A percentile compares a stretch with the other conserved stretches of the same genome.
Evolutionary conservation across 2,797 vertebrate species (phyloP).

Genomic region (Eospalax fontanierii): DNA sequence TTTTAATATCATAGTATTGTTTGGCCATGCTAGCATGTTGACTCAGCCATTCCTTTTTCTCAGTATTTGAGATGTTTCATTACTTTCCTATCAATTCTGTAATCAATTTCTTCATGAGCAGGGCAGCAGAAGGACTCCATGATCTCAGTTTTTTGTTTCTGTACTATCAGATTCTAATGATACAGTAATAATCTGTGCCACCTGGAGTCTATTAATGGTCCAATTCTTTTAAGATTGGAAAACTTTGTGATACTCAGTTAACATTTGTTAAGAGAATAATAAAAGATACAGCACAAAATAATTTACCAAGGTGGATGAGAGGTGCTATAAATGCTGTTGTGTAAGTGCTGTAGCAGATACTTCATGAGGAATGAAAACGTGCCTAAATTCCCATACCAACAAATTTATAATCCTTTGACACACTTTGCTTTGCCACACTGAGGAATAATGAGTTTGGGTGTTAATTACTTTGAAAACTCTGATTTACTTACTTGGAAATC

Average conservation of each 20-base stretch:
- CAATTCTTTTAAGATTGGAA: slow-evolving; percentile 14
- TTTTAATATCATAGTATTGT: slow-evolving; percentile 34
- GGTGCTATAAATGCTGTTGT: not conserved
- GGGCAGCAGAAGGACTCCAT: not conserved
- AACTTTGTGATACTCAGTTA: not conserved
- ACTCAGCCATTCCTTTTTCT: slow-evolving; percentile 10
- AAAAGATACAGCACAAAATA: slow-evolving; percentile 32
- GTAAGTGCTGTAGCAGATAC: not conserved
- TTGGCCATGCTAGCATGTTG: not conserved
- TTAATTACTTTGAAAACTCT: slow-evolving; percentile 61
- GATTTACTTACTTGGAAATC: slow-evolving; percentile 59
- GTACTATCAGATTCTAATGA: not conserved
- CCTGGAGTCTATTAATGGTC: slow-evolving; percentile 30
- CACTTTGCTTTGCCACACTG: slow-evolving; percentile 10
- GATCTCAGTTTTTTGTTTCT: not conserved
- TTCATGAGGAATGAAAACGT: not conserved
- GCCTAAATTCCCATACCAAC: not conserved
- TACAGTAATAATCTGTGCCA: not conserved
- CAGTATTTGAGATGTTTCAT: slow-evolving; percentile 27
- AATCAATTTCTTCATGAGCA: not conserved
- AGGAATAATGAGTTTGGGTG: not conserved
- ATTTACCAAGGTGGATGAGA: slow-evolving; percentile 4
- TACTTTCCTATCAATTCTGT: slow-evolving; percentile 21
- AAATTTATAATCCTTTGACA: not conserved
- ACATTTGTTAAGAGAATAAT: slow-evolving; percentile 31